phyloP scores from a whole-genome alignment of 2,888 invertebrate genomes.

The Yponomeuta sedellus region DNA sequence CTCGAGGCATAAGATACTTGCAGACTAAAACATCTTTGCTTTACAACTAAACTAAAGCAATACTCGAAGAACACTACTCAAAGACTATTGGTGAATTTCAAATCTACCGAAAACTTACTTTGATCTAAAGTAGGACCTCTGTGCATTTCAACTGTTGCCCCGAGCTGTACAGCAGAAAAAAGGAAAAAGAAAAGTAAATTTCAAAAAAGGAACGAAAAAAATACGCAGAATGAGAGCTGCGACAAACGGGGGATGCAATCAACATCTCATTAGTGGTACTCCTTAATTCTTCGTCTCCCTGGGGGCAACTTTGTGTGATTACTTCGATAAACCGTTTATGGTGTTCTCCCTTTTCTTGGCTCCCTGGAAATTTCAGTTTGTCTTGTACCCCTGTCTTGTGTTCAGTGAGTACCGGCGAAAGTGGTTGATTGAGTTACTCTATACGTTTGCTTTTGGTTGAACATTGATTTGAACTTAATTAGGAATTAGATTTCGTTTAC shows the following conservation, averaged over 20 bases:
- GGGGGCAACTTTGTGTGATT: conserved; percentile 46
- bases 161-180: conserved; percentile 33
- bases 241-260: conserved; percentile 66
- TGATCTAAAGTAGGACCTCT: conserved; percentile 15
- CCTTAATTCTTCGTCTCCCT: conserved; percentile 60
- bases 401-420: not conserved
- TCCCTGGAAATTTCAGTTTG: not conserved
- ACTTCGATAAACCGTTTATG: conserved; percentile 64
- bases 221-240: conserved; percentile 43
- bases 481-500: not conserved
- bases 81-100: no score
- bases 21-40: no score
- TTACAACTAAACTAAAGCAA: no score
- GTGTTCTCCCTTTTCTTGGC: conserved; percentile 35
- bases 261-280: conserved; percentile 69
- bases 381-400: not conserved
- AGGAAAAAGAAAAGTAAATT: conserved; percentile 5
- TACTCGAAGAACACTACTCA: no score
- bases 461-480: not conserved
- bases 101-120: not conserved
- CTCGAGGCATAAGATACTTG: no score
- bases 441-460: not conserved
- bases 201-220: conserved; percentile 40
- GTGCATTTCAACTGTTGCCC: conserved; percentile 49
- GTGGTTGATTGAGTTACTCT: not conserved